Evolutionary conservation across 2,888 invertebrate species (phyloP), one percentile per base, ranked within the genome.

Genomic region (Galeruca laticollis): DNA sequence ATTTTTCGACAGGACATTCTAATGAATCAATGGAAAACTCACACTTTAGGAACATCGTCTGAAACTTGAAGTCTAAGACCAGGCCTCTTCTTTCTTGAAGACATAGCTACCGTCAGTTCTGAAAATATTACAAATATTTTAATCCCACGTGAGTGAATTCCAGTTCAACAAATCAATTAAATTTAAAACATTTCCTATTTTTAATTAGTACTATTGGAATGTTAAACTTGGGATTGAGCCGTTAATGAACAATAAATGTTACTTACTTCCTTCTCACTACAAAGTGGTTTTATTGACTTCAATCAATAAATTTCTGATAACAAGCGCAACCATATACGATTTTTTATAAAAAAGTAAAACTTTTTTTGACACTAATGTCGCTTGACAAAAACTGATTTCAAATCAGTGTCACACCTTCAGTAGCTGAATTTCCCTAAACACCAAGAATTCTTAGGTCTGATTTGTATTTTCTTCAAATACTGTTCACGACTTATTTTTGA

Each of bases 31-130:
- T 43, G 21, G 21, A 59, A 57, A 65, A 84, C 87, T 82, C 86
- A 89, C 89, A 88, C 85, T 73, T 87, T 83, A 64, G 87, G 86
- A 47, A 85, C 80, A 77, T 89, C 88, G 60, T 88, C 87, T 15
- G 87, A 84, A 33, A 89, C 86, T 75, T 86, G 84, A 21, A 89
- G 82, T 80, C 86, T 88, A 69, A 89, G 84, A 79, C 87, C 87
- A 65, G 85, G 85, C 75, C 79, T 81, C 77, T 81, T 83, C 75
- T 79, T 83, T 43, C 83, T 77, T 26, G 54, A 54, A 56, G 68
- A 64, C 68, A 71, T 71, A 43, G 37, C 59, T n/a, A 63, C 6
- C 47, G 33, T 15, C 13, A 26, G 15, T 60, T n/a, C 51, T 37
- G 40, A 18, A 66, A 66, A 37, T 9, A 31, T 59, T 26, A 43